phyloP scores from a whole-genome alignment of 2,888 invertebrate genomes.

The Troglohyphantes excavatus region DNA sequence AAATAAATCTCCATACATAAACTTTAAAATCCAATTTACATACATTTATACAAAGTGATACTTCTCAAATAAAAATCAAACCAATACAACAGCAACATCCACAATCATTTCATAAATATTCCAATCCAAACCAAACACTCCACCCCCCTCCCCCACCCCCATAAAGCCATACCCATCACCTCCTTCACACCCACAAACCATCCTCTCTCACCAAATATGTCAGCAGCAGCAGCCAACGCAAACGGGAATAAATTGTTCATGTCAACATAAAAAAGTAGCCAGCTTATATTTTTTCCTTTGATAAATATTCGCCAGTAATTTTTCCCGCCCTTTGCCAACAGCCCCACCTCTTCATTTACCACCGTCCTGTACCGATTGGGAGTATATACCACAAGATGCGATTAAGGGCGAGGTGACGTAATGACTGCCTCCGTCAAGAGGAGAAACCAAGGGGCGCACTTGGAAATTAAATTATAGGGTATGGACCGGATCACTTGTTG shows the following conservation, averaged over 20 bases:
- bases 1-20: too few relatives aligned
- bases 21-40: too few relatives aligned
- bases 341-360: constrained; percentile 32
- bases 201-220: background rate
- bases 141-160: too few relatives aligned
- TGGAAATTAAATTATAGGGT: constrained; percentile 39
- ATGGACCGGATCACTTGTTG: constrained; percentile 38
- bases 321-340: background rate
- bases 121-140: background rate
- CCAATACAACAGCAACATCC: too few relatives aligned
- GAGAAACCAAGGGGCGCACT: background rate
- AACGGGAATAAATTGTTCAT: background rate
- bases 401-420: constrained; percentile 49
- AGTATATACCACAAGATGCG: constrained; percentile 27
- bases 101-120: too few relatives aligned
- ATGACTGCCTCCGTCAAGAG: constrained; percentile 44
- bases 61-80: too few relatives aligned
- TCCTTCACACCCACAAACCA: background rate
- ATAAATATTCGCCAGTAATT: constrained; percentile 8
- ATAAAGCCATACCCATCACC: background rate
- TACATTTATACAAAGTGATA: too few relatives aligned
- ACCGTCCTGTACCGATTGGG: constrained; percentile 10
- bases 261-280: constrained; percentile 8
- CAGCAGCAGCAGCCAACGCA: background rate
- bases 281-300: constrained; percentile 16